A percentile compares a stretch with the other conserved stretches of the same genome.
Evolutionary conservation across 2,113 vertebrate species (phyloP).

Genomic region (Petromus typicus): DNA sequence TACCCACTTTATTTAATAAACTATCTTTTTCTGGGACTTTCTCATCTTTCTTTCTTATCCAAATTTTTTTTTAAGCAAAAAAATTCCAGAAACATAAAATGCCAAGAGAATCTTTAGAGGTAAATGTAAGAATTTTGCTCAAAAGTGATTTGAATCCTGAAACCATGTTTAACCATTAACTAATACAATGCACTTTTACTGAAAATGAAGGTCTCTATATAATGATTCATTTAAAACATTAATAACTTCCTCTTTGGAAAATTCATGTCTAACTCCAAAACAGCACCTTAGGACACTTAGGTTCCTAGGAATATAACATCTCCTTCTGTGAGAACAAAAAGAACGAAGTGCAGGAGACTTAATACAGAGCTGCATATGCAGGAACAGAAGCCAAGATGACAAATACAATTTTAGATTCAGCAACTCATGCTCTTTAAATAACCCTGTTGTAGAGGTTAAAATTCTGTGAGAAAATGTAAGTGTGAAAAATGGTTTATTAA

Average conservation of each 20-base stretch:
- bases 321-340: not conserved
- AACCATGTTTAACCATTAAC: not conserved
- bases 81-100: constrained; percentile 18
- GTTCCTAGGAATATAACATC: not conserved
- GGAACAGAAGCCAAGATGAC: constrained; percentile 39
- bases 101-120: not conserved
- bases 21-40: not conserved
- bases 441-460: constrained; percentile 1
- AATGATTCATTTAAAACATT: not conserved
- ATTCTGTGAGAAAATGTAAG: constrained; percentile 55
- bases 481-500: constrained; percentile 44
- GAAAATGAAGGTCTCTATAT: not conserved
- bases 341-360: not conserved
- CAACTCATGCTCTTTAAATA: not conserved
- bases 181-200: not conserved
- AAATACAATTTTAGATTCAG: constrained; percentile 40
- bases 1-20: not conserved
- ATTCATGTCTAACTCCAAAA: not conserved
- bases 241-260: not conserved
- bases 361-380: constrained; percentile 3
- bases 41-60: not conserved
- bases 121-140: not conserved
- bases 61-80: constrained; percentile 14
- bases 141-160: not conserved
- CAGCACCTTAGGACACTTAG: not conserved